A percentile compares a stretch with the other conserved stretches of the same genome.
Evolutionary conservation across 2,888 invertebrate genomes (phyloP).

Genomic region (Hyposoter dolosus): DNA sequence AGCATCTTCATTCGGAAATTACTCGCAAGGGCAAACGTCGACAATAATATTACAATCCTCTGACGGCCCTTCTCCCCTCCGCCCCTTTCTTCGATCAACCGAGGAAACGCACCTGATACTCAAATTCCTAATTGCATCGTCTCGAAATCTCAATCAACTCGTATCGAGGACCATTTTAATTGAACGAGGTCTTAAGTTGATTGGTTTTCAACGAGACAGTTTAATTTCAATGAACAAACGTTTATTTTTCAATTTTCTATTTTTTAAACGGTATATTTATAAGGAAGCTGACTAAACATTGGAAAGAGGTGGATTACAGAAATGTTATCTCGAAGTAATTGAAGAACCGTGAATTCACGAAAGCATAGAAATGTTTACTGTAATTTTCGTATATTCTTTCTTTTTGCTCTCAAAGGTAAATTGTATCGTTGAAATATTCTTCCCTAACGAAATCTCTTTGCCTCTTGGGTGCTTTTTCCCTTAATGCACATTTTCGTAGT

Average conservation of each 20-base stretch:
- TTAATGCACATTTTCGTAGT: conserved; percentile 12
- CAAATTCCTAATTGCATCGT: not conserved
- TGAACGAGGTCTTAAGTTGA: not conserved
- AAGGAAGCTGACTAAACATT: not conserved
- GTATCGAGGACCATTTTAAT: not conserved
- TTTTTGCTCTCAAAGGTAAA: not conserved
- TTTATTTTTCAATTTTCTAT: not conserved
- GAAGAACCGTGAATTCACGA: not conserved
- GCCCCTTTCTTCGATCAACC: not conserved
- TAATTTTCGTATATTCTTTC: not conserved
- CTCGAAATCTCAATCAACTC: conserved; percentile 10
- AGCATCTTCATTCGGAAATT: conserved; percentile 37
- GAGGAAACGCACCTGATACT: not conserved
- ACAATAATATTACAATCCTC: conserved; percentile 35
- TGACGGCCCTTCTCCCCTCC: not conserved
- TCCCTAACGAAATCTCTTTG: conserved; percentile 15
- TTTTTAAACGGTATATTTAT: not conserved
- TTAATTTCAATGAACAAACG: not conserved
- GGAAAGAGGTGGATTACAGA: not conserved
- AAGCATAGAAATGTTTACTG: not conserved
- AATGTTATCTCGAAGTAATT: not conserved
- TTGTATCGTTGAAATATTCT: conserved; percentile 12
- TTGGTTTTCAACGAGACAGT: not conserved
- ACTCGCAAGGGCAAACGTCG: conserved; percentile 30
- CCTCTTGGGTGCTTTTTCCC: conserved; percentile 25